These are phyloP conservation scores for Acanthisitta chloris DNA, from an alignment of 2,113 vertebrate genomes.

Conservation along the genomic window DNA sequence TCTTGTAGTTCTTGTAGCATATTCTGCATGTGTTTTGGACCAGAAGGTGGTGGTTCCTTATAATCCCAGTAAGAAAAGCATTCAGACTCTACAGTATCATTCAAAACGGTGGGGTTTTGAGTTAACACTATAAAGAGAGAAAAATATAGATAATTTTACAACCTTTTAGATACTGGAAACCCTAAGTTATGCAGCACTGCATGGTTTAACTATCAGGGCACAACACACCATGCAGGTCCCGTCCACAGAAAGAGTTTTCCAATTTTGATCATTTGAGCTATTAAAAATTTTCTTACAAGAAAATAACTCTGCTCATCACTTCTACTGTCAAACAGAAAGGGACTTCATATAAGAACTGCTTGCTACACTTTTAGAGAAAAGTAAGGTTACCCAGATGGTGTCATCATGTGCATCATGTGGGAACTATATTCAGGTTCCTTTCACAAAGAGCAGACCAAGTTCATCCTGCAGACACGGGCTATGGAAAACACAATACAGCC, in stretches of 20 bases:
- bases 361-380: not conserved
- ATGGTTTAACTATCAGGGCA: not conserved
- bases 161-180: not conserved
- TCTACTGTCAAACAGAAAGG: not conserved
- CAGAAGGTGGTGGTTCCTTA: not conserved
- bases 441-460: not conserved
- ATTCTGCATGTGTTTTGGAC: not conserved
- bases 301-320: not conserved
- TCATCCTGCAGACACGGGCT: not conserved
- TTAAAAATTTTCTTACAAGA: not conserved
- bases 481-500: too few relatives aligned
- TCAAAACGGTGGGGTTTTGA: not conserved
- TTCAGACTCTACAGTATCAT: not conserved
- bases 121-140: not conserved
- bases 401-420: accelerated
- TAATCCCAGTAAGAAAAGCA: not conserved
- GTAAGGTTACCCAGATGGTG: accelerated
- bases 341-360: not conserved
- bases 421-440: not conserved
- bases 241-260: not conserved
- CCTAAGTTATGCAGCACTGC: not conserved
- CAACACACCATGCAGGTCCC: not conserved
- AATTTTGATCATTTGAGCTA: not conserved
- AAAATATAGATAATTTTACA: not conserved
- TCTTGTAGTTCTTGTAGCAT: not conserved